Base-by-base conservation (phyloP, 2,888 invertebrate genomes). In the Plagodis dolabraria region DNA sequence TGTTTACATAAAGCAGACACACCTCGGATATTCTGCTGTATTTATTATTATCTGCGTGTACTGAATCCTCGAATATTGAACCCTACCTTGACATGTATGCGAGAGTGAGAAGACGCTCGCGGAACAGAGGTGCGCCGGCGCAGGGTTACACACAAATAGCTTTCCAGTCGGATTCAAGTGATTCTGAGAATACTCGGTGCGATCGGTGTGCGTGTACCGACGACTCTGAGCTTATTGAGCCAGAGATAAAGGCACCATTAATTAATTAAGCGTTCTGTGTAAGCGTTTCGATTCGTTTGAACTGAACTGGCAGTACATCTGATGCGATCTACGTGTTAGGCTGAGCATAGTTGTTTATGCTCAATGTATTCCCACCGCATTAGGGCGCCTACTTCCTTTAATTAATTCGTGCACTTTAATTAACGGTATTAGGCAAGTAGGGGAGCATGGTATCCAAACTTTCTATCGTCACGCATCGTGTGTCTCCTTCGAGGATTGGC, bases 41-140 rank as follows among this genome's bases (percentile, higher is more conserved):
- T 83, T 80, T 86, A 85, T 88, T 85, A 86, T 87, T 89, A 87
- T 86, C 80, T 71, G 77, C 79, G 79, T 76, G 85, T 74, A 84
- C 83, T 74, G 83, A 86, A 89, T 89, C 87, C 86, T 89, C 91
- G 92, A 89, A 85, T 92, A 80, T 90, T 92, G 92, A 92, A 92
- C 92, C 86, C 92, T 90, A 92, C 92, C 92, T 92, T 92, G 92
- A 92, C 92, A 91, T 86, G 92, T 76, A 89, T 91, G 91, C 82
- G 84, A 74, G 87, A 87, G 83, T 77, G 88, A 83, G 85, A 86
- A 79, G 79, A 74, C 74, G 72, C 77, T 82, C 75, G 82, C 85
- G 86, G 87, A 86, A 85, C 86, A 78, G 86, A 83, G 80, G 82
- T 83, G 84, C 83, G 80, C 75, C 76, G 72, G 77, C 80, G 82